These are phyloP conservation scores for Cataglyphis rosenhaueri DNA, from an alignment of 2,888 invertebrate species.

Conservation along the genomic window DNA sequence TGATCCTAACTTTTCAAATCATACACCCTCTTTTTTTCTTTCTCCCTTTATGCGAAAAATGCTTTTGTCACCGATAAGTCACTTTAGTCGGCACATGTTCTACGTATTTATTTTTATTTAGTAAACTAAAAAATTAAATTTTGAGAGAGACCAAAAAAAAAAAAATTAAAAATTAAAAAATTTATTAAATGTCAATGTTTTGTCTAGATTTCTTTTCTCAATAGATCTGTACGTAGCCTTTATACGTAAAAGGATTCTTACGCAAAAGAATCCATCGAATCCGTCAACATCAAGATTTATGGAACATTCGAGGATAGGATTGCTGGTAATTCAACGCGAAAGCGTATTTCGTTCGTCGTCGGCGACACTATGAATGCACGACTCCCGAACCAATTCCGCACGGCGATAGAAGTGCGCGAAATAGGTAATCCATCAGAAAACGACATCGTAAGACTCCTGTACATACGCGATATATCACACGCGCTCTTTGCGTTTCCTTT, in stretches of 20 bases:
- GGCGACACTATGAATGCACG: slow-evolving; percentile 44
- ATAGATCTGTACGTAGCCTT: neutral
- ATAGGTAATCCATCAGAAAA: slow-evolving; percentile 72
- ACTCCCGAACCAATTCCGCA: slow-evolving; percentile 47
- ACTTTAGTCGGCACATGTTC: neutral
- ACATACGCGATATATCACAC: slow-evolving; percentile 73
- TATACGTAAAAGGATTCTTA: slow-evolving; percentile 21
- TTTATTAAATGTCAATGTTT: slow-evolving; percentile 1
- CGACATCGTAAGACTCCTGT: slow-evolving; percentile 70
- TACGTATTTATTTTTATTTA: neutral
- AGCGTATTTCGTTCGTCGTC: slow-evolving; percentile 51
- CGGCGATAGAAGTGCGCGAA: slow-evolving; percentile 59
- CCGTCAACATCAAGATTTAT: slow-evolving; percentile 53
- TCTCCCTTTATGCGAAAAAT: neutral
- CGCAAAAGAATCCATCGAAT: slow-evolving; percentile 37
- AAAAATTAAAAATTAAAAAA: neutral
- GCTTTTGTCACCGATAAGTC: neutral
- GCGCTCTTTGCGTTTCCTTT: slow-evolving; percentile 54
- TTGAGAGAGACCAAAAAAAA: neutral
- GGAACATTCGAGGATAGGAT: slow-evolving; percentile 40
- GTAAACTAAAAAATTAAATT: neutral
- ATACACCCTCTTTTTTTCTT: slow-evolving; percentile 4
- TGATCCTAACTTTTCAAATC: slow-evolving; percentile 19
- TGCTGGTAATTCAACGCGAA: slow-evolving; percentile 44
- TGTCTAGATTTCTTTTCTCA: neutral